Percentiles rank a stretch among this genome's conserved stretches.
phyloP scores from a whole-genome alignment of 1,140 invertebrate genomes.

The Eufriesea mexicana region DNA sequence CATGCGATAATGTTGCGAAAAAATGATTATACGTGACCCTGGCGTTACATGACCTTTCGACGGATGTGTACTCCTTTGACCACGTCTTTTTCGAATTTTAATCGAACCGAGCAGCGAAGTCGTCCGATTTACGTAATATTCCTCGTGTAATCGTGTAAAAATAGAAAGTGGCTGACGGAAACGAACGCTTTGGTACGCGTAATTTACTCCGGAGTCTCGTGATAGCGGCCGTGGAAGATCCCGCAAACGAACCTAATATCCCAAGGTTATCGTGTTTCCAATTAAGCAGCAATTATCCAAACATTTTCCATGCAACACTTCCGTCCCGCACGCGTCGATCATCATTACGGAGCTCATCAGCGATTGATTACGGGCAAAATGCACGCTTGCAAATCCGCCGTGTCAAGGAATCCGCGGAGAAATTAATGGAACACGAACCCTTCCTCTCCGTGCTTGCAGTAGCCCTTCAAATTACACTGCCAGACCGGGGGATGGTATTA shows the following conservation, averaged over 20 bases:
- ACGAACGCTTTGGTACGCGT: background rate
- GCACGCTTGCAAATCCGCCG: background rate
- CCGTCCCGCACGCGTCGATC: background rate
- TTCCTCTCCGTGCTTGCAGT: background rate
- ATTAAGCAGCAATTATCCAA: slow-evolving; percentile 46
- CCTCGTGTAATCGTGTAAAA: background rate
- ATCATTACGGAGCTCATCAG: slow-evolving; percentile 40
- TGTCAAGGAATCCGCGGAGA: slow-evolving; percentile 21
- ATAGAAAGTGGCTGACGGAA: background rate
- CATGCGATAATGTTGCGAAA: slow-evolving; percentile 32
- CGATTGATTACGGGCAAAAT: slow-evolving; percentile 45
- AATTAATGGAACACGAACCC: slow-evolving; percentile 29
- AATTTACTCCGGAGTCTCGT: slow-evolving; percentile 8
- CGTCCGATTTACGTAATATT: background rate
- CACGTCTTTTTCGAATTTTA: background rate
- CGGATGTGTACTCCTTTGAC: background rate
- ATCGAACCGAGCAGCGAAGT: background rate
- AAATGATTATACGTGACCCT: slow-evolving; percentile 61
- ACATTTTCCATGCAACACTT: slow-evolving; percentile 37
- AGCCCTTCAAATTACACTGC: background rate
- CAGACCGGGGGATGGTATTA: background rate
- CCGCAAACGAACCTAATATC: slow-evolving; percentile 44
- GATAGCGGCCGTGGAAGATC: background rate
- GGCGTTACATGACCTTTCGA: slow-evolving; percentile 38
- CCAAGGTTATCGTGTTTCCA: slow-evolving; percentile 46